Evolutionary conservation across 1,140 invertebrate genomes (phyloP), one percentile per base, ranked within the genome.

Genomic region (Thaumetopoea pityocampa): DNA sequence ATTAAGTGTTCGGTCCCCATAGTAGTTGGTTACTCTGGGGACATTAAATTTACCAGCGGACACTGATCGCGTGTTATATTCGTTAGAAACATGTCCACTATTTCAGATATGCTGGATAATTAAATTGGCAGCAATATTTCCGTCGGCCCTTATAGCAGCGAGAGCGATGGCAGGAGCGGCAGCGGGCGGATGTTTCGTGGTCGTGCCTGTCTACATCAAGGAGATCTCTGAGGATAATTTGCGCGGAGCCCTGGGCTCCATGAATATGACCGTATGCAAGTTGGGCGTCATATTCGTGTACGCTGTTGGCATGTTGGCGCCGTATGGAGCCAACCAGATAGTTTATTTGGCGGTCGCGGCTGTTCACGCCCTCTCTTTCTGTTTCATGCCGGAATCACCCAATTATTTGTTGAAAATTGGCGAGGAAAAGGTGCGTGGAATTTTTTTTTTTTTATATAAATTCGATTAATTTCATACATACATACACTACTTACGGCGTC

Each of bases 121-220:
- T 15, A 65, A 64, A 19, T 45, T 67, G n/a, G 32, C 44, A 3
- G 17, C 32, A 4, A 27, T 57, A 0, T 45, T 46, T 0, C 29
- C 51, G 5, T 2, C 33, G 1, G 12, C 51, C 0, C 49, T 67
- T 1, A 65, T 65, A 10, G 9, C 56, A 12, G 72, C 86, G 0
- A 70, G 87, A 4, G 61, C 86, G 0, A 59, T 88, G 12, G 67
- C 64, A 3, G 87, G 87, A 0, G 32, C 86, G 1, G 72, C 79
- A 0, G 57, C 70, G 1, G 87, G 86, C 0, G 78, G 69, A 1
- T 69, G 77, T 2, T 86, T 87, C 38, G 69, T 81, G 0, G 82
- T 87, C 0, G 50, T 88, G 1, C 87, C 87, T 0, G 81, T 80
- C 10, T 88, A 84, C 44, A 70, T 88, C 0, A 81, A 80, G n/a